phyloP scores from a whole-genome alignment of 2,797 vertebrate species.

The Sebastes matsubarae region DNA sequence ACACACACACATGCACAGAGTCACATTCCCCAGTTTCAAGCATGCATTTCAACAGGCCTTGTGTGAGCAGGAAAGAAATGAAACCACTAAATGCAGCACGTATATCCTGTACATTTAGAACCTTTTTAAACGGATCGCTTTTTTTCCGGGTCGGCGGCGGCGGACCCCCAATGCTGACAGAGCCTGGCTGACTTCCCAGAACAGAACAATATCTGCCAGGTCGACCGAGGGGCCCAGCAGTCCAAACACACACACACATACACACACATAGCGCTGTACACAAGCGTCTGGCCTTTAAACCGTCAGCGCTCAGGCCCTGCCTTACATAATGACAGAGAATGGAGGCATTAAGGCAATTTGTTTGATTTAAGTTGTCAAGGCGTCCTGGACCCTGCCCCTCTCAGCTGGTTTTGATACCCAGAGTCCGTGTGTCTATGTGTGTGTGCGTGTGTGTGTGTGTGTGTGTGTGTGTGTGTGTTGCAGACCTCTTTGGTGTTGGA shows the following conservation, averaged over 20 bases:
- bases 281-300: slow-evolving; percentile 76
- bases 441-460: slow-evolving; percentile 21
- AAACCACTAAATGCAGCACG: slow-evolving; percentile 53
- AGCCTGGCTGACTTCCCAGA: slow-evolving; percentile 77
- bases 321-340: slow-evolving; percentile 83
- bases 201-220: slow-evolving; percentile 79
- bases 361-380: slow-evolving; percentile 84
- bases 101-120: slow-evolving; percentile 67
- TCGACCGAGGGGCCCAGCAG: slow-evolving; percentile 71
- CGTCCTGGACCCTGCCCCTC: slow-evolving; percentile 66
- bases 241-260: slow-evolving; percentile 26
- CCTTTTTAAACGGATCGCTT: slow-evolving; percentile 53
- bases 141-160: slow-evolving; percentile 36
- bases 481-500: slow-evolving; percentile 29
- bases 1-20: slow-evolving; percentile 5
- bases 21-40: slow-evolving; percentile 61
- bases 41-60: slow-evolving; percentile 59
- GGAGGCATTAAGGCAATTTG: slow-evolving; percentile 84
- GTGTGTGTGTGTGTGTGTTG: slow-evolving; percentile 8
- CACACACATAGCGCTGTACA: slow-evolving; percentile 23
- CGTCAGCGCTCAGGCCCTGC: slow-evolving; percentile 68
- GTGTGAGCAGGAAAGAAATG: slow-evolving; percentile 65
- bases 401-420: slow-evolving; percentile 80
- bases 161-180: slow-evolving; percentile 68
- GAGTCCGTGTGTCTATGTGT: slow-evolving; percentile 11